Conservation (phyloP, 2,797 vertebrate genomes). For the Dromococcyx pavoninus region DNA sequence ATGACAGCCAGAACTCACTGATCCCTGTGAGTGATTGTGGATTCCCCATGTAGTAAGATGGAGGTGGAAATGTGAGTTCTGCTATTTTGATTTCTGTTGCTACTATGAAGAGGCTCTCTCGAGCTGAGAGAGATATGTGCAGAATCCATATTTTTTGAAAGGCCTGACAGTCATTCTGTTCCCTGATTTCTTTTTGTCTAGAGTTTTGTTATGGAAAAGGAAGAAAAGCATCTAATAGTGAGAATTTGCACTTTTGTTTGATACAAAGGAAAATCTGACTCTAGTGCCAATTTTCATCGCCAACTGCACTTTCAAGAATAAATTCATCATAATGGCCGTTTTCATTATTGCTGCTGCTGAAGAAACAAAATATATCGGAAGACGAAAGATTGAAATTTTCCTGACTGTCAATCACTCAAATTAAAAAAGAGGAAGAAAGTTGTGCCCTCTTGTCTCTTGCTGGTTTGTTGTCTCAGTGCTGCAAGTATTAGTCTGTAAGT, state of each 20-base stretch:
- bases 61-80: not conserved
- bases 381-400: not conserved
- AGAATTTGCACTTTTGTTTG: not conserved
- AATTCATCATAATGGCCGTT: accelerated
- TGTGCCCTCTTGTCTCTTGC: not conserved
- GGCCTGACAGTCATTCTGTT: not conserved
- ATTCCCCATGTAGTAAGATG: not conserved
- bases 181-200: not conserved
- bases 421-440: not conserved
- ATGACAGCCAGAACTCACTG: not conserved
- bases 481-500: not conserved
- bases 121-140: not conserved
- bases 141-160: not conserved
- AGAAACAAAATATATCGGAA: not conserved
- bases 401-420: not conserved
- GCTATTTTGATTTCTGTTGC: not conserved
- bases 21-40: not conserved
- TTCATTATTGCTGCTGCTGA: not conserved
- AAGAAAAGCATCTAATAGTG: not conserved
- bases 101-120: not conserved
- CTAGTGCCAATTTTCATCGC: not conserved
- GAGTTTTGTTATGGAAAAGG: not conserved
- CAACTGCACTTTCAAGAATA: not conserved
- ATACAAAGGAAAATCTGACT: not conserved
- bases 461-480: not conserved